These are phyloP conservation scores for Zele albiditarsus DNA, from an alignment of 2,888 invertebrate species.

Conservation along the genomic window DNA sequence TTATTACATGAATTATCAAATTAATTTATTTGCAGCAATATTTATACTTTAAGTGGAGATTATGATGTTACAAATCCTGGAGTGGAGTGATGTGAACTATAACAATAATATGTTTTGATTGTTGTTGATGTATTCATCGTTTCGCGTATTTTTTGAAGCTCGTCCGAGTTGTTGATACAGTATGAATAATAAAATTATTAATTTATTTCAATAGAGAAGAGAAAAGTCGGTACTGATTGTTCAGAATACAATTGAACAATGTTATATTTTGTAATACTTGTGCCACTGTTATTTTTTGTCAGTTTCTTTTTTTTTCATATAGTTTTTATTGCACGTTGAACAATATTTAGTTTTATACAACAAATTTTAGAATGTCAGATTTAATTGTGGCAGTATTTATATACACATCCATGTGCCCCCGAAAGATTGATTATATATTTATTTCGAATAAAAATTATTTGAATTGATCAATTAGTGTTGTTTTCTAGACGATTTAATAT, in stretches of 20 bases:
- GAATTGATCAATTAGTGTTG: not conserved
- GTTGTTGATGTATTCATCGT: not conserved
- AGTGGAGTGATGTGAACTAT: not conserved
- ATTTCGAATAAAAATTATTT: not conserved
- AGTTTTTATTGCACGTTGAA: not conserved
- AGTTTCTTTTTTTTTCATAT: not conserved
- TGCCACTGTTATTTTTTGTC: not conserved
- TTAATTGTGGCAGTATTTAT: not conserved
- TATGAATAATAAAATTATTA: not conserved
- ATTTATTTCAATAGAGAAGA: not conserved
- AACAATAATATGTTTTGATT: not conserved
- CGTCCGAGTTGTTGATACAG: not conserved
- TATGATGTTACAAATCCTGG: not conserved
- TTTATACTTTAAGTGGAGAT: not conserved
- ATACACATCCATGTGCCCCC: not conserved
- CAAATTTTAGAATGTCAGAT: not conserved
- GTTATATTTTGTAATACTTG: not conserved
- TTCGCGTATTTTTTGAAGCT: not conserved
- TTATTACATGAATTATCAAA: not conserved
- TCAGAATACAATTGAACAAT: not conserved
- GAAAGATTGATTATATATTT: not conserved
- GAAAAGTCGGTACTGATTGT: not conserved
- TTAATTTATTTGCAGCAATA: not conserved
- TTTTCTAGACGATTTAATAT: no score
- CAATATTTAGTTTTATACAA: not conserved